Base-by-base conservation (phyloP, 2,888 invertebrate genomes). In the Microplitis deprimator region DNA sequence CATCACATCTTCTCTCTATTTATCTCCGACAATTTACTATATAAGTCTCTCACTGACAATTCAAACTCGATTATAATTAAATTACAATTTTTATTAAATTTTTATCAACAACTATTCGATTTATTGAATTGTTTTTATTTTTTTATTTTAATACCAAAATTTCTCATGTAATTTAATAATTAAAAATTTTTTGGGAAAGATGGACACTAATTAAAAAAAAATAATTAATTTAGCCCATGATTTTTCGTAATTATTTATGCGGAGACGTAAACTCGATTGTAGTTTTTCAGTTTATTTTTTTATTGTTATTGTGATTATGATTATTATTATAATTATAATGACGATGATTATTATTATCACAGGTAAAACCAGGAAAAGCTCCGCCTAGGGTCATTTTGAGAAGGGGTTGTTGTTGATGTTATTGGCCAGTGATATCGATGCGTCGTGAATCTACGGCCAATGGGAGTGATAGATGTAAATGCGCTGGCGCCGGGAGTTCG, bases 351-450 rank as follows among this genome's bases (percentile, higher is more conserved):
- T 82, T 79, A 82, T 81, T 81, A 84, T 83, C 77, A 79, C 81
- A 80, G 81, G 82, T 75, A 64, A 64, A 77, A 76, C 77, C 74
- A 70, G 76, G 78, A 79, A 76, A 79, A 81, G 69, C 89, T 83
- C 89, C 89, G 88, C 89, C 89, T 87, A 85, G 86, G 86, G 84
- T 88, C 87, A 86, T 86, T 87, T 86, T 82, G 81, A 85, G 83
- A 82, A 85, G 85, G 85, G 85, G 85, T 84, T 82, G 80, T 69
- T 68, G 67, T 38, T 60, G n/a, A 38, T 62, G 17, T 77, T 82
- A 87, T 89, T 89, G 88, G 88, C 78, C 82, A 84, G 81, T 84
- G 85, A 85, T 88, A 88, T 94, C 90, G 93, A 93, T 87, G 92
- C 93, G 87, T 90, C 89, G 85, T 79, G 82, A 82, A 81, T 73